Evolutionary conservation across 2,113 vertebrate genomes (phyloP).

Genomic region (Hippocampus barbouri): DNA sequence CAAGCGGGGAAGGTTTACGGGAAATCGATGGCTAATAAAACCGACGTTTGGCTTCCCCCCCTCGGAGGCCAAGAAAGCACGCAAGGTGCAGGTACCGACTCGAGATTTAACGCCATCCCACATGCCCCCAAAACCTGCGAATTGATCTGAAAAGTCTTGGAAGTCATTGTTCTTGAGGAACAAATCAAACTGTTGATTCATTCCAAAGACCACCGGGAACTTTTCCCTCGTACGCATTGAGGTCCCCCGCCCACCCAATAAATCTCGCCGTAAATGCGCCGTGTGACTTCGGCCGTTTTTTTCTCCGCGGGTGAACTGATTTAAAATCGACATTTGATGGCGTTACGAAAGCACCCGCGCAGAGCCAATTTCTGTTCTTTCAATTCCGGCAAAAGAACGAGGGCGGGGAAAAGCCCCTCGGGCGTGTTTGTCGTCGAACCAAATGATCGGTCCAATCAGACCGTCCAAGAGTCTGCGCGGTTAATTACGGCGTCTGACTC

Average conservation of each 20-base stretch:
- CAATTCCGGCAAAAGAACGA: neutral
- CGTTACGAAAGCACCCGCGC: conserved; percentile 28
- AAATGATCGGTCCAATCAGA: conserved; percentile 49
- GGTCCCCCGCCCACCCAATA: conserved; percentile 38
- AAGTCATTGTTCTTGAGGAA: neutral
- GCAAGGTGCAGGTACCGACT: neutral
- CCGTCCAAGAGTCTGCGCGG: conserved; percentile 31
- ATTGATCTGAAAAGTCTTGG: conserved; percentile 10
- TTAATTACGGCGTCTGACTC: conserved; percentile 53
- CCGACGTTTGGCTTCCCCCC: conserved; percentile 30
- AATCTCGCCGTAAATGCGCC: conserved; percentile 15
- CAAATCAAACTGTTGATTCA: neutral
- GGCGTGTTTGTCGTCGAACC: conserved; percentile 21
- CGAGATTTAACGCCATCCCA: neutral
- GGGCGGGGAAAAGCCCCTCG: conserved; percentile 30
- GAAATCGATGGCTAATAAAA: conserved; percentile 71
- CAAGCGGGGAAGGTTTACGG: conserved; percentile 29
- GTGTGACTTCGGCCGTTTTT: conserved; percentile 18
- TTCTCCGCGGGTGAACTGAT: no score
- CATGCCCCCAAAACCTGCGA: neutral
- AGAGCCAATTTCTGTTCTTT: conserved; percentile 3
- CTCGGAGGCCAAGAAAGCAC: neutral
- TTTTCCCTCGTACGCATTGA: conserved; percentile 14
- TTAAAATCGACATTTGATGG: conserved; percentile 1
- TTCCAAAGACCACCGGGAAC: conserved; percentile 35